Base-by-base conservation (phyloP, 2,113 vertebrate genomes). In the Electrona antarctica region DNA sequence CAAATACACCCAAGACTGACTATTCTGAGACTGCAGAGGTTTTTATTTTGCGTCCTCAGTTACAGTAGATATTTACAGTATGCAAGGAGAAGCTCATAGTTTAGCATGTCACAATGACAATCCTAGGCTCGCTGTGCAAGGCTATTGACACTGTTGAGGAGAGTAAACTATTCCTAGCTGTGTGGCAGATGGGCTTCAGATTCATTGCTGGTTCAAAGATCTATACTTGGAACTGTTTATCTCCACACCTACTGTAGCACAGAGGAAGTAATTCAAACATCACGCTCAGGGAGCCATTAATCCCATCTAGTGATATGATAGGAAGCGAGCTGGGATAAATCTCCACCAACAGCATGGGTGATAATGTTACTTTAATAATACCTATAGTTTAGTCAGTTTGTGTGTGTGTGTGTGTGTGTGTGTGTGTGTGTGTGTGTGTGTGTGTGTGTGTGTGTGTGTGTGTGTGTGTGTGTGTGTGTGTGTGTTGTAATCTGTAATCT, bases 231-330 rank as follows among this genome's bases (percentile, higher is more conserved):
- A 74, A 69, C 82, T 77, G 79, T 84, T 89, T 80, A 86, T 87
- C 85, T 78, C 67, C 52, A 58, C 78, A 78, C 67, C 76, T 78
- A 11, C 33, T 6, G 33, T 41, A 77, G 60, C 66, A 74, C 55
- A 13, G 59, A 77, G 76, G 68, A 66, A 80, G 77, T 11, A 85
- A 91, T 90, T 90, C 81, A 76, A 83, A 67, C 83, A 15, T 82
- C 85, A 82, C 64, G 50, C 77, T 85, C 82, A 64, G 64, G 58
- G 71, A 84, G 82, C 74, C 76, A 77, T 82, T 91, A 91, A 91
- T 91, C 90, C 81, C 81, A 89, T 91, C 86, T 60, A 83, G 82
- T 78, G 87, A 86, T 85, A 88, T 78, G 80, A 87, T 85, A 81
- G 87, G 84, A 90, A 83, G 52, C 6, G 21, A 82, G 78, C 90